Evolutionary conservation across 2,113 vertebrate species (phyloP).

Genomic region (Prolemur simus): DNA sequence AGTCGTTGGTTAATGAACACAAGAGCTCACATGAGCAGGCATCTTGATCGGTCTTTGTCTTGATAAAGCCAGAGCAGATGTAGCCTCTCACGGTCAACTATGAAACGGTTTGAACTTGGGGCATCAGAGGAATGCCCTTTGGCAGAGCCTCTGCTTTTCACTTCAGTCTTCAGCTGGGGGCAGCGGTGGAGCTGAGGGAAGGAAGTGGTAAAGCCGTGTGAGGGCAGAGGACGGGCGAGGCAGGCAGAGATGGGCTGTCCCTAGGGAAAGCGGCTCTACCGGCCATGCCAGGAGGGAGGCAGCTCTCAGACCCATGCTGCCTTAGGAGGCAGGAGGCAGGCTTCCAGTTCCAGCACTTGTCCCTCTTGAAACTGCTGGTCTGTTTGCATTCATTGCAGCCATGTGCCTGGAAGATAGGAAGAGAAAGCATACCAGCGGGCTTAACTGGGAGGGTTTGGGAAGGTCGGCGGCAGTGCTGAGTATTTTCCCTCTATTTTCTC

Average conservation of each 20-base stretch:
- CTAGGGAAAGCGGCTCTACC: not conserved
- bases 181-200: not conserved
- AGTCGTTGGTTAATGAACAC: not conserved
- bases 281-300: not conserved
- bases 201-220: not conserved
- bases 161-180: not conserved
- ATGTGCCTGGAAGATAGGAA: not conserved
- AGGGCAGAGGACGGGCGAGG: not conserved
- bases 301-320: not conserved
- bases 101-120: not conserved
- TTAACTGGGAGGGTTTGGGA: not conserved
- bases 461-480: fast-evolving
- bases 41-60: not conserved
- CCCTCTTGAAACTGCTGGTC: not conserved
- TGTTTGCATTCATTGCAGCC: not conserved
- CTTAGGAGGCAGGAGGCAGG: not conserved
- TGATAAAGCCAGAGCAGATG: not conserved
- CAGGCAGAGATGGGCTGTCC: not conserved
- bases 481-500: not conserved
- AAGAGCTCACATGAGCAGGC: not conserved
- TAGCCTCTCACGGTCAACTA: not conserved
- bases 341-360: not conserved
- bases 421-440: not conserved
- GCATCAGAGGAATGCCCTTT: not conserved
- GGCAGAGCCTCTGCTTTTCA: not conserved